Base-by-base conservation (phyloP, 1,140 invertebrate genomes). In the Nixonia krombeini region DNA sequence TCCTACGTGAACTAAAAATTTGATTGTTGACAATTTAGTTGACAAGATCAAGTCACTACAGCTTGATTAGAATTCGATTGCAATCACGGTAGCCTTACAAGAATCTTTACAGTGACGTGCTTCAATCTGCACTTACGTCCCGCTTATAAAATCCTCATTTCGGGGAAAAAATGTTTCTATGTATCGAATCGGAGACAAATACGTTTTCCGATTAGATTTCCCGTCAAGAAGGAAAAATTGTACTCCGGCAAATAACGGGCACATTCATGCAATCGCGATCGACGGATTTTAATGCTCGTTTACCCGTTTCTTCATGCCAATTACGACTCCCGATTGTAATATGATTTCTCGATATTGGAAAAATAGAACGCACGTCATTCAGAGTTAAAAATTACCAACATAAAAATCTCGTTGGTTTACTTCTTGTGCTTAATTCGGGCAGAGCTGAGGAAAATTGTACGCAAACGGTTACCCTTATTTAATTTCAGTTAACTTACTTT, bases 281-380 rank as follows among this genome's bases (percentile, higher is more conserved):
- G 67, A 72, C 69, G 63, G 64, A 72, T 64, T 64, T 67, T 64
- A 67, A 72, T 72, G 59, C 58, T 59, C 62, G 63, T 63, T 72
- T 63, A 59, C 59, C 65, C 73, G 72, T 75, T 74, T 72, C 72
- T 61, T 65, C 63, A 72, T 76, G 76, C 75, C 76, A 76, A 74
- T 78, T 76, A 70, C 67, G 71, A 73, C 73, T 58, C 61, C 70
- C 75, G 74, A 80, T 79, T 81, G 74, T 80, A 81, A 81, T 80
- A 80, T 82, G 81, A 82, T 81, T 81, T 78, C 74, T 73, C 73
- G 73, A 74, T 75, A 72, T 74, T 73, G 73, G 73, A 73, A 73
- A 82, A 82, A 82, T 82, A 81, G 77, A 53, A 73, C 65, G 62
- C 73, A 57, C 42, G 69, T 44, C 62, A 71, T 63, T 40, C 53